Evolutionary conservation across 1,140 invertebrate genomes (phyloP).

Genomic region (Nylanderia fulva): DNA sequence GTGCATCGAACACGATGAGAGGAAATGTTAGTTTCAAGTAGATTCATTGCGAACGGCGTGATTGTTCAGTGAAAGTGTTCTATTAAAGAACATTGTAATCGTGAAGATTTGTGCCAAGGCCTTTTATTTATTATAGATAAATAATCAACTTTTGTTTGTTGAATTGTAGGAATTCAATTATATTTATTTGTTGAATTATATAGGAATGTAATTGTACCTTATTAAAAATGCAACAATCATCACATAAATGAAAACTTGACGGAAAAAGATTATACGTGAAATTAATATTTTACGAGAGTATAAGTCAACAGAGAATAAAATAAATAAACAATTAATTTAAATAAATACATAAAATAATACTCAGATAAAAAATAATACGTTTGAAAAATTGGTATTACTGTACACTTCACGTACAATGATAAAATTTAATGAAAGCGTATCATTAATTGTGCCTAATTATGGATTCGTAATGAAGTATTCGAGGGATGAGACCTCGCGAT

Average conservation of each 20-base stretch:
- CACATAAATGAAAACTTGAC: not conserved
- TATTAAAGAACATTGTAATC: constrained; percentile 50
- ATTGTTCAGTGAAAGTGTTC: constrained; percentile 62
- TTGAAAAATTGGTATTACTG: not conserved
- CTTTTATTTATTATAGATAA: constrained; percentile 19
- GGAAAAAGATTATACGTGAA: not conserved
- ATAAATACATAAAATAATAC: constrained; percentile 21
- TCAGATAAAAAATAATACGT: not conserved
- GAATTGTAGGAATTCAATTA: too few species aligned
- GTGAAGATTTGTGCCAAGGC: constrained; percentile 50
- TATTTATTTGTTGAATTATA: not conserved
- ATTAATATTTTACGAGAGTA: not conserved
- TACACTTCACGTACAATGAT: not conserved
- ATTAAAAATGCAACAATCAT: constrained; percentile 15
- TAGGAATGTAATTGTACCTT: not conserved
- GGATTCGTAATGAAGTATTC: constrained; percentile 32
- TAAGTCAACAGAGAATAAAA: constrained; percentile 19
- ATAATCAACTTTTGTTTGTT: constrained; percentile 1
- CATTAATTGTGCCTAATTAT: constrained; percentile 47
- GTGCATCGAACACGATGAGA: constrained; percentile 40
- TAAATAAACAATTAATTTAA: constrained; percentile 14
- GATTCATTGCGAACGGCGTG: constrained; percentile 53
- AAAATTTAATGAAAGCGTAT: constrained; percentile 7
- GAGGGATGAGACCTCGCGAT: constrained; percentile 7
- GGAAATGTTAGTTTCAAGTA: constrained; percentile 48